Conservation (phyloP, 2,113 vertebrate species). For the Cynopterus brachyotis region DNA sequence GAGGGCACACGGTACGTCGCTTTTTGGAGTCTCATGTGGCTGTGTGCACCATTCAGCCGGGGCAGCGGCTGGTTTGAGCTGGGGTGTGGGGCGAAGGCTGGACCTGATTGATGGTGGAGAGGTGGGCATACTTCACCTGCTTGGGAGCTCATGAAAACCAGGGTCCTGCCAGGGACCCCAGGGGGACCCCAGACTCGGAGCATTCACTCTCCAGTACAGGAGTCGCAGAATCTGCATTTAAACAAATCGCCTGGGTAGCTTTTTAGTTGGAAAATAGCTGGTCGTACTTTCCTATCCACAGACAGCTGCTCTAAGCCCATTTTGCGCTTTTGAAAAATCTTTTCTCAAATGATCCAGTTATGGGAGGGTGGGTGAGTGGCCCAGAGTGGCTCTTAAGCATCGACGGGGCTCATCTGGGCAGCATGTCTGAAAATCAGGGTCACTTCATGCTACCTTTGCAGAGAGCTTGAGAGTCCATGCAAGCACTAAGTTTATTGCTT, state of each 20-base stretch:
- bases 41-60: fast-evolving
- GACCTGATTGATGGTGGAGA: no score
- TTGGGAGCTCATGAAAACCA: background rate
- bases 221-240: background rate
- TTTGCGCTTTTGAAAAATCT: background rate
- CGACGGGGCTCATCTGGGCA: fast-evolving
- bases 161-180: background rate
- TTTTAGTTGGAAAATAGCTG: background rate
- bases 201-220: background rate
- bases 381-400: background rate
- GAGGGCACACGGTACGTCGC: background rate
- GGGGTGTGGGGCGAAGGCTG: background rate
- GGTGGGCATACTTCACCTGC: fast-evolving
- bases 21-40: background rate
- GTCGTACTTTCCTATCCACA: background rate
- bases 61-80: background rate
- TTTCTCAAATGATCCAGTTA: background rate
- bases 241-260: background rate
- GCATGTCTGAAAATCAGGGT: background rate
- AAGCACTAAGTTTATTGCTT: background rate
- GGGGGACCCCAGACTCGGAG: background rate
- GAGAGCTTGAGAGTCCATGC: background rate
- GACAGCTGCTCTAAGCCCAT: background rate
- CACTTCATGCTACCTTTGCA: background rate
- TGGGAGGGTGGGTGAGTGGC: background rate